Conservation (phyloP, 2,888 invertebrate species). For the Drosophila neutralis region DNA sequence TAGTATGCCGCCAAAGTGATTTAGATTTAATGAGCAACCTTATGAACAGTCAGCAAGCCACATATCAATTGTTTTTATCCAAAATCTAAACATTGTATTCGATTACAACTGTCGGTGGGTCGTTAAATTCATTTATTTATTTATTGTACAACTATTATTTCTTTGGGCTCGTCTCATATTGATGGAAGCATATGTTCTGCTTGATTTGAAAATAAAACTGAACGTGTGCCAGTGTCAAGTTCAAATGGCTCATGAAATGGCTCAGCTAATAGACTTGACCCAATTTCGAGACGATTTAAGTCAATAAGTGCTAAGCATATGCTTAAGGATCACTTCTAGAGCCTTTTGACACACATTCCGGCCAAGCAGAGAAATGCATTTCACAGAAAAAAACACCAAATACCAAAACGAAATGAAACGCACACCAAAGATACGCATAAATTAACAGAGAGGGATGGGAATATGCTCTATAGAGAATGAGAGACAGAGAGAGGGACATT, state of each 20-base stretch:
- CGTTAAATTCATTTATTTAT: slow-evolving; percentile 22
- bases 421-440: slow-evolving; percentile 55
- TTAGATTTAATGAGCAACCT: slow-evolving; percentile 56
- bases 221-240: slow-evolving; percentile 59
- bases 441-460: slow-evolving; percentile 51
- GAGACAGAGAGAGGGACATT: slow-evolving; percentile 13
- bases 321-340: slow-evolving; percentile 53
- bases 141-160: slow-evolving; percentile 27
- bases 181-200: slow-evolving; percentile 42
- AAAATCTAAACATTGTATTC: slow-evolving; percentile 38
- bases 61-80: slow-evolving; percentile 49
- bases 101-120: slow-evolving; percentile 23
- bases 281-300: slow-evolving; percentile 36
- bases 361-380: slow-evolving; percentile 63
- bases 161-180: slow-evolving; percentile 9
- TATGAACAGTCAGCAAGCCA: slow-evolving; percentile 29
- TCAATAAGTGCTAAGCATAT: slow-evolving; percentile 35
- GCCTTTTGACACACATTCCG: slow-evolving; percentile 52
- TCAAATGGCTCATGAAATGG: slow-evolving; percentile 32
- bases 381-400: slow-evolving; percentile 38
- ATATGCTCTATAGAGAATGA: slow-evolving; percentile 13
- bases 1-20: slow-evolving; percentile 37
- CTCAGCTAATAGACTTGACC: slow-evolving; percentile 60
- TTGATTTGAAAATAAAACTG: slow-evolving; percentile 18
- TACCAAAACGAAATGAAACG: slow-evolving; percentile 48